Conservation (phyloP, 2,113 vertebrate genomes). For the Panurus biarmicus region DNA sequence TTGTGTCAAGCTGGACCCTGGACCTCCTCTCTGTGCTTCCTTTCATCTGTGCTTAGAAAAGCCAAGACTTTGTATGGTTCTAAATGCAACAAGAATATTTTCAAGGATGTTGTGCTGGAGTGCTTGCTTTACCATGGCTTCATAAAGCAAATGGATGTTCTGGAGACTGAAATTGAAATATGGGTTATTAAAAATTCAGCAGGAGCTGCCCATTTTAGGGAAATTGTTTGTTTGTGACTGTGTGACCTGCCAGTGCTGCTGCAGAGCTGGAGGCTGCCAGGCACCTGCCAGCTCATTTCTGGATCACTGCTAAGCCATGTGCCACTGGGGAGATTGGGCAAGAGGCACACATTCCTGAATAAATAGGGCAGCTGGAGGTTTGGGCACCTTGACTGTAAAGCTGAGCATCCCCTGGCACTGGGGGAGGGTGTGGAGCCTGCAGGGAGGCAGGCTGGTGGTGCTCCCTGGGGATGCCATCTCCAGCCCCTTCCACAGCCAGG, state of each 20-base stretch:
- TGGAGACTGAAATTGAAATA: not conserved
- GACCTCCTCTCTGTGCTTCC: not conserved
- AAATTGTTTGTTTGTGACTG: not conserved
- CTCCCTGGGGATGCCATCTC: not conserved
- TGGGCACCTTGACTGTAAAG: not conserved
- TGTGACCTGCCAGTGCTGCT: not conserved
- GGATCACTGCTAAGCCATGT: rapidly evolving
- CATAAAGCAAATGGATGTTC: not conserved
- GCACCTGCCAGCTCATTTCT: not conserved
- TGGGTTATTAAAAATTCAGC: not conserved
- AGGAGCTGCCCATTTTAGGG: not conserved
- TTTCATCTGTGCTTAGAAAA: not conserved
- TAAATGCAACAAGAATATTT: not conserved
- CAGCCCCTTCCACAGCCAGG: not conserved
- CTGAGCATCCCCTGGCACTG: not conserved
- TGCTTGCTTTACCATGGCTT: not conserved
- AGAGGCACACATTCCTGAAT: not conserved
- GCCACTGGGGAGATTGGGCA: not conserved
- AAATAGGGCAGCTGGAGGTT: not conserved
- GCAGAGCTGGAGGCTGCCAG: not conserved
- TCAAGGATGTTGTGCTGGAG: not conserved
- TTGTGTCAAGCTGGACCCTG: not conserved
- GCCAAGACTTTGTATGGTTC: not conserved
- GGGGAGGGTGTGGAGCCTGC: not conserved
- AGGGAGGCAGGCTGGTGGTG: not conserved